Percentiles rank a stretch among this genome's conserved stretches.
Evolutionary conservation across 2,113 vertebrate genomes (phyloP).

Genomic region (Gasterosteus nipponicus): DNA sequence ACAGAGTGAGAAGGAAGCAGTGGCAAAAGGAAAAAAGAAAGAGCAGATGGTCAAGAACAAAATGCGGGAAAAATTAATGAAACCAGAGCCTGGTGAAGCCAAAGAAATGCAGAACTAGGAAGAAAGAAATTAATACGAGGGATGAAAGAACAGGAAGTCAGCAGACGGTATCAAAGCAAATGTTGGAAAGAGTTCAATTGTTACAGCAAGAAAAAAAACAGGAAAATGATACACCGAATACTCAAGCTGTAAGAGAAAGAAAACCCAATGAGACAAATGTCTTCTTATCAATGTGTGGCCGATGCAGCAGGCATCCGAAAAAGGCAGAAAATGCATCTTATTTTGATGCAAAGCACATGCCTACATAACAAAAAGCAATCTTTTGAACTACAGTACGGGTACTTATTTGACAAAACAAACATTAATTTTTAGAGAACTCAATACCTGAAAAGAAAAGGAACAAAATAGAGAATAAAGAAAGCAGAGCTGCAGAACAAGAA

Average conservation of each 20-base stretch:
- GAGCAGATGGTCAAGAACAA: conserved; percentile 64
- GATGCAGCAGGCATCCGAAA: not conserved
- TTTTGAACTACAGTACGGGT: conserved; percentile 30
- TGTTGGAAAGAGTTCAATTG: conserved; percentile 38
- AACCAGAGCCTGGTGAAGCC: conserved; percentile 38
- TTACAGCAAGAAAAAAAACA: conserved; percentile 38
- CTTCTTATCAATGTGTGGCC: not conserved
- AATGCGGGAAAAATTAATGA: conserved; percentile 53
- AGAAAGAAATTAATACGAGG: conserved; percentile 50
- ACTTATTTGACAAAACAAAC: conserved; percentile 19
- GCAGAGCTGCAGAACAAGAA: conserved; percentile 34
- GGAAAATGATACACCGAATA: conserved; percentile 22
- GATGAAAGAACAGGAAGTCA: conserved; percentile 52
- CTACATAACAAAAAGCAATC: conserved; percentile 20
- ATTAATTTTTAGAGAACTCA: conserved; percentile 1
- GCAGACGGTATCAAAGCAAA: conserved; percentile 51
- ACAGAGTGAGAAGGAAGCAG: conserved; percentile 70
- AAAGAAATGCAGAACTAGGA: conserved; percentile 53
- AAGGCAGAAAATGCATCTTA: not conserved
- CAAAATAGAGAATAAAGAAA: conserved; percentile 42
- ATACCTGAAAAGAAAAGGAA: conserved; percentile 49
- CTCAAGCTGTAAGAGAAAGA: conserved; percentile 37
- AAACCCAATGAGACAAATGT: conserved; percentile 6
- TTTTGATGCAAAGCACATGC: conserved; percentile 1
- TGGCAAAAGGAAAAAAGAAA: conserved; percentile 45